These are phyloP conservation scores for Lordiphosa collinella DNA, from an alignment of 1,140 invertebrate species.

Conservation along the genomic window DNA sequence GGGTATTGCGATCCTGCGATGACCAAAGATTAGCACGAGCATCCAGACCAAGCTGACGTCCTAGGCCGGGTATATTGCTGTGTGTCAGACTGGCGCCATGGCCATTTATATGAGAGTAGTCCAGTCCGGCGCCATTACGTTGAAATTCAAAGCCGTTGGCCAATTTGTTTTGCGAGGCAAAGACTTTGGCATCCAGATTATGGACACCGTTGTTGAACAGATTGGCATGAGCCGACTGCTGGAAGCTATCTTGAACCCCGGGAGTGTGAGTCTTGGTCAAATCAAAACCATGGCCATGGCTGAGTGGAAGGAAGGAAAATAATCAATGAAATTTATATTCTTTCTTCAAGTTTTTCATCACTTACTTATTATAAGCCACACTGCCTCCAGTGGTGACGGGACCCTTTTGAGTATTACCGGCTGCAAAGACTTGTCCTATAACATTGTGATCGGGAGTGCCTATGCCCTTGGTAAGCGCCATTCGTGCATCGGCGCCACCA, in stretches of 20 bases:
- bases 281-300: conserved; percentile 58
- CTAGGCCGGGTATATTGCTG: conserved; percentile 69
- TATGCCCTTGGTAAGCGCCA: conserved; percentile 54
- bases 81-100: conserved; percentile 67
- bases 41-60: conserved; percentile 56
- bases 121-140: conserved; percentile 61
- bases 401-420: conserved; percentile 58
- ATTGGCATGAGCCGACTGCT: conserved; percentile 62
- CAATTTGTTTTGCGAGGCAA: conserved; percentile 65
- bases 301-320: no score
- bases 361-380: conserved; percentile 73
- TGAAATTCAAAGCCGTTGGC: conserved; percentile 68
- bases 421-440: conserved; percentile 57
- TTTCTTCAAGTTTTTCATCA: background rate
- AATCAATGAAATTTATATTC: no score
- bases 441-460: conserved; percentile 65
- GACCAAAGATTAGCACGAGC: conserved; percentile 65
- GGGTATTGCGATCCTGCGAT: conserved; percentile 63
- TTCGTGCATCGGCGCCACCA: conserved; percentile 54
- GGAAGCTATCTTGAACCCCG: conserved; percentile 58
- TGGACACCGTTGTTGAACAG: conserved; percentile 63
- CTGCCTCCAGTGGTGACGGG: conserved; percentile 59
- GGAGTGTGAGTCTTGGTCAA: conserved; percentile 62
- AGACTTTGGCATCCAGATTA: conserved; percentile 64
- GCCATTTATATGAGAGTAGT: conserved; percentile 62